These are phyloP conservation scores for Macaria liturata DNA, from an alignment of 2,888 invertebrate species.

Conservation along the genomic window DNA sequence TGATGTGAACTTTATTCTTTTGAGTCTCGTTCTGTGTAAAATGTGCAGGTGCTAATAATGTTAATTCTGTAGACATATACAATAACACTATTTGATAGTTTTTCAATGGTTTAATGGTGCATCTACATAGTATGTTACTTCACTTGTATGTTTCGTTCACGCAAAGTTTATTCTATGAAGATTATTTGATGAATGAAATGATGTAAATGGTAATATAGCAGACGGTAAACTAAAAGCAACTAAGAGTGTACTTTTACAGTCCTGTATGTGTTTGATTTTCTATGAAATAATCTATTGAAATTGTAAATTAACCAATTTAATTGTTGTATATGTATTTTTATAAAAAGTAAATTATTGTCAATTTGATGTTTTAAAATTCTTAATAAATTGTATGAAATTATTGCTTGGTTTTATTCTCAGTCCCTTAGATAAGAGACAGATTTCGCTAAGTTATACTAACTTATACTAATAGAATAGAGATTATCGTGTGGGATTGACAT, in stretches of 20 bases:
- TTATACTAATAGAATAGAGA: too few relatives aligned
- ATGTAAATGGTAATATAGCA: too few relatives aligned
- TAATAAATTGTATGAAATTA: conserved; percentile 25
- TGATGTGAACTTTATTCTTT: conserved; percentile 21
- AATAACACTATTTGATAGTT: conserved; percentile 13
- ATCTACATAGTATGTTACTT: background rate
- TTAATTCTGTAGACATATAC: conserved; percentile 34
- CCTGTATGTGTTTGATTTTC: too few relatives aligned
- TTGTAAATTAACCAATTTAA: conserved; percentile 8
- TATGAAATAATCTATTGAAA: background rate
- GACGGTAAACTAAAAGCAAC: too few relatives aligned
- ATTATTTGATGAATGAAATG: too few relatives aligned
- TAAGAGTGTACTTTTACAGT: too few relatives aligned
- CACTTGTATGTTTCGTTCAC: background rate
- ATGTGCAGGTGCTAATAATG: conserved; percentile 58
- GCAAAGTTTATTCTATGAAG: background rate
- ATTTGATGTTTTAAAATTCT: conserved; percentile 33
- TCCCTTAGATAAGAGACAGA: too few relatives aligned
- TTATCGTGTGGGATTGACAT: too few relatives aligned
- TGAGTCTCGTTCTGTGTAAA: conserved; percentile 38
- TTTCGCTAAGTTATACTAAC: too few relatives aligned
- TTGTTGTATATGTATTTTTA: conserved; percentile 23
- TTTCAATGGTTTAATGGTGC: conserved; percentile 15
- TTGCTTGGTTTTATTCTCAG: conserved; percentile 1
- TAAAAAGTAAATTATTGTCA: conserved; percentile 33